Conservation (phyloP, 2,797 vertebrate species). For the Neosilurus mollespiculum region DNA sequence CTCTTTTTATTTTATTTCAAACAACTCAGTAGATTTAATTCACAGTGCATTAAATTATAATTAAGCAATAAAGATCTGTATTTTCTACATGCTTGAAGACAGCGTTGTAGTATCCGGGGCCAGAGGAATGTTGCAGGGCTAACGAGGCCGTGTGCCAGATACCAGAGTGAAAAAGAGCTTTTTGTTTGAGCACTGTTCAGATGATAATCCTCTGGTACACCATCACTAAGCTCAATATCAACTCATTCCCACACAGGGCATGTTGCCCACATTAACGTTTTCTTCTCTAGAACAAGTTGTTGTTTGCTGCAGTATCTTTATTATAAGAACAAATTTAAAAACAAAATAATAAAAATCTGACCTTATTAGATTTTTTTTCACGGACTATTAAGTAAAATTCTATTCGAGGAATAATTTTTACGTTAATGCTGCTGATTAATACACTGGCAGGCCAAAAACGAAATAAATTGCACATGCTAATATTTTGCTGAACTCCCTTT, state of each 20-base stretch:
- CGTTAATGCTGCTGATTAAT: too few relatives aligned
- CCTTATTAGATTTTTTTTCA: too few relatives aligned
- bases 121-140: slow-evolving; percentile 42
- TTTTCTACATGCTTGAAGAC: slow-evolving; percentile 52
- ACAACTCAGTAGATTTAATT: not conserved
- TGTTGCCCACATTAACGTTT: slow-evolving; percentile 56
- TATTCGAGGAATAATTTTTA: too few relatives aligned
- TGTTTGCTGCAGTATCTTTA: slow-evolving; percentile 24
- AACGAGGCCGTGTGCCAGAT: slow-evolving; percentile 48
- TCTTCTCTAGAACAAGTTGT: slow-evolving; percentile 52
- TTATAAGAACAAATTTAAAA: not conserved
- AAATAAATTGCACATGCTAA: too few relatives aligned
- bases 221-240: slow-evolving; percentile 64
- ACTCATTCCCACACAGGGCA: slow-evolving; percentile 53
- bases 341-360: too few relatives aligned
- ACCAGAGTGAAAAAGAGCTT: slow-evolving; percentile 61
- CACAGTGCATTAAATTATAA: not conserved
- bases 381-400: too few relatives aligned
- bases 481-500: too few relatives aligned
- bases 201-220: slow-evolving; percentile 67
- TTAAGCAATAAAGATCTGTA: not conserved
- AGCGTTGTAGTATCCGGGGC: slow-evolving; percentile 47
- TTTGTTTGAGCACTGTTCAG: slow-evolving; percentile 62
- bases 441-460: too few relatives aligned
- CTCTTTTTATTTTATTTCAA: not conserved